phyloP scores from a whole-genome alignment of 2,888 invertebrate species.

The Hypsopygia costalis region DNA sequence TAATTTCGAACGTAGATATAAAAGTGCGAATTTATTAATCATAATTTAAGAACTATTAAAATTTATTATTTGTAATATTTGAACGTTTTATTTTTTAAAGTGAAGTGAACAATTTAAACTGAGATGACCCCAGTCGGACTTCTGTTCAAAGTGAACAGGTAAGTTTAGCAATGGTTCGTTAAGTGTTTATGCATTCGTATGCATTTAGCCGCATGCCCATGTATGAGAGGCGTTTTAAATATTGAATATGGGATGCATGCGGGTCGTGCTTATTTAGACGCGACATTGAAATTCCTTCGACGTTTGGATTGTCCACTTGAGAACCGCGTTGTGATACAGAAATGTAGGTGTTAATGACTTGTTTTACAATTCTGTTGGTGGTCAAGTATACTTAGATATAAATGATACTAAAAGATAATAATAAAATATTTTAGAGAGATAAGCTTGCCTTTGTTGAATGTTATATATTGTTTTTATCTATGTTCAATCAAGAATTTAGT shows the following conservation, averaged over 20 bases:
- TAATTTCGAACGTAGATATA: conserved; percentile 10
- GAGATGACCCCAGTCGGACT: conserved; percentile 82
- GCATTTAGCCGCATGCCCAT: conserved; percentile 19
- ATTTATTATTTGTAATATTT: conserved; percentile 8
- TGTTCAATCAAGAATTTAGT: too few relatives aligned
- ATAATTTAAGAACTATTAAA: conserved; percentile 12
- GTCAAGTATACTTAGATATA: too few relatives aligned
- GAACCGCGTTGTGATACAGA: conserved; percentile 3
- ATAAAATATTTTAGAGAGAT: too few relatives aligned
- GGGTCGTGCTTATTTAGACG: conserved; percentile 28
- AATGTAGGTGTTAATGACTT: neutral
- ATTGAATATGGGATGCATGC: conserved; percentile 41
- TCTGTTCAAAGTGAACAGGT: conserved; percentile 82
- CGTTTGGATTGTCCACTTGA: conserved; percentile 9
- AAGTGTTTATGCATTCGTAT: conserved; percentile 25
- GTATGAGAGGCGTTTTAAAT: conserved; percentile 36
- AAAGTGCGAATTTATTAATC: conserved; percentile 10
- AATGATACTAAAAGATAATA: too few relatives aligned
- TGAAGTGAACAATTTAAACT: conserved; percentile 19
- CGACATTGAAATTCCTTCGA: conserved; percentile 15
- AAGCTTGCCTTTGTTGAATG: too few relatives aligned
- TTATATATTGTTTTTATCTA: too few relatives aligned
- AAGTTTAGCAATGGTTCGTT: conserved; percentile 22
- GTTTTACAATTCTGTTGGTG: neutral
- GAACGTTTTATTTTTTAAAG: conserved; percentile 13